Evolutionary conservation across 1,140 invertebrate genomes (phyloP), one percentile per base, ranked within the genome.

Genomic region (Oreohelix idahoensis): DNA sequence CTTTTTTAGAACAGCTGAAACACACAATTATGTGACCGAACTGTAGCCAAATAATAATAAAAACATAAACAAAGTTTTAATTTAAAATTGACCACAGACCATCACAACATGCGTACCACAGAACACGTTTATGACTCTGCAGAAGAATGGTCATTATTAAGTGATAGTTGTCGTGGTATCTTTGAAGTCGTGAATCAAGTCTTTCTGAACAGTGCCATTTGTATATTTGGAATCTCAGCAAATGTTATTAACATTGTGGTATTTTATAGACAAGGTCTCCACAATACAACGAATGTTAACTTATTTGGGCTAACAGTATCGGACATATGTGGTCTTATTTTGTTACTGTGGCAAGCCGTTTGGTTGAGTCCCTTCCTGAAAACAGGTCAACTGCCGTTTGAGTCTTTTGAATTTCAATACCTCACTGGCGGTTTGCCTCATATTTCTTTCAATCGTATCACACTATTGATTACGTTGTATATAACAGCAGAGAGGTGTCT

Each of bases 401-500:
- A 5, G 11, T 32, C 10, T 26, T 38, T 17, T 4, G 71, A 36
- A 5, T 11, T 39, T 11, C 23, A 74, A 10, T 74, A 74, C 35
- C 10, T 74, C 29, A 11, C 23, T 39, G 29, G 26, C 38, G 5
- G 26, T 11, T 36, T 26, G 20, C 71, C 71, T 26, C 29, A 36
- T 32, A 11, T 5, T 8, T 36, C 35, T 8, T 32, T 23, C 35
- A 36, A 38, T 23, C 11, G 38, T 17, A 39, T 74, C 5, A 38
- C 71, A 5, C 11, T 36, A 13, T 74, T 38, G 11, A 74, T 74
- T 36, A 74, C 71, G 20, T 8, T 36, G 11, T 74, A 32, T 26
- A 39, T 74, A 11, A 74, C 71, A 11, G 38, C 35, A 36, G 71
- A 74, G 35, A 74, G 71, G 38, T 74, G 38, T 39, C 36, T 74